A percentile compares a stretch with the other conserved stretches of the same genome.
phyloP scores from a whole-genome alignment of 2,113 vertebrate species.

The Xyrauchen texanus region DNA sequence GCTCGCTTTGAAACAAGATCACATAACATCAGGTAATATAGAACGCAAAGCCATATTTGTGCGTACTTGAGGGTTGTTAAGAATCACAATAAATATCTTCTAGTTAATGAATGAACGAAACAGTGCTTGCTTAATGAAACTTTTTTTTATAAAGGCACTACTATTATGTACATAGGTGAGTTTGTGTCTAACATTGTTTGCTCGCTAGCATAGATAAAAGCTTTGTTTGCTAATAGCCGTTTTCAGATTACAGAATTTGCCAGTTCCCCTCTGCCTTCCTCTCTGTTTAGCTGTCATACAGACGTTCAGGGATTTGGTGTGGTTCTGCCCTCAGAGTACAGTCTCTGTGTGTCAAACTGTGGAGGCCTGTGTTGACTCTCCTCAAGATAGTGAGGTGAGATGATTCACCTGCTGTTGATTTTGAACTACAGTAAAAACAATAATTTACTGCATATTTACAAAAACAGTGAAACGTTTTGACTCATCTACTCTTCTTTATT shows the following conservation, averaged over 20 bases:
- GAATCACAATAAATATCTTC: too few species aligned
- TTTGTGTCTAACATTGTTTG: not conserved
- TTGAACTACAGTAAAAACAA: too few species aligned
- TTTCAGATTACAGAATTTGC: not conserved
- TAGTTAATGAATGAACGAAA: not conserved
- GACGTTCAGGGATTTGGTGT: slow-evolving; percentile 89
- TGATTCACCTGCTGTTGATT: not conserved
- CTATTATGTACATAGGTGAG: not conserved
- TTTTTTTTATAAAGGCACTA: not conserved
- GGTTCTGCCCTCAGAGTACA: slow-evolving; percentile 89
- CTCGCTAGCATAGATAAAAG: too few species aligned
- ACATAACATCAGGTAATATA: slow-evolving; percentile 88
- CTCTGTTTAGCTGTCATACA: slow-evolving; percentile 83
- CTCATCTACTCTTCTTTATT: too few species aligned
- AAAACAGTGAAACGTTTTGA: too few species aligned
- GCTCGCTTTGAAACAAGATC: slow-evolving; percentile 87
- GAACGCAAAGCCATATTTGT: not conserved
- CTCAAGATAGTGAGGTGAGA: slow-evolving; percentile 88
- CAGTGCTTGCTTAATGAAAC: not conserved
- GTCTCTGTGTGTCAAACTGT: slow-evolving; percentile 82
- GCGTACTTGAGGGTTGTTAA: too few species aligned
- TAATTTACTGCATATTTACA: too few species aligned
- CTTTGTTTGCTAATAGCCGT: not conserved
- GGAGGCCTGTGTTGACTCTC: slow-evolving; percentile 83
- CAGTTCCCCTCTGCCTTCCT: not conserved